Evolutionary conservation across 2,888 invertebrate genomes (phyloP), one percentile per base, ranked within the genome.

Genomic region (Brachycybe producta): DNA sequence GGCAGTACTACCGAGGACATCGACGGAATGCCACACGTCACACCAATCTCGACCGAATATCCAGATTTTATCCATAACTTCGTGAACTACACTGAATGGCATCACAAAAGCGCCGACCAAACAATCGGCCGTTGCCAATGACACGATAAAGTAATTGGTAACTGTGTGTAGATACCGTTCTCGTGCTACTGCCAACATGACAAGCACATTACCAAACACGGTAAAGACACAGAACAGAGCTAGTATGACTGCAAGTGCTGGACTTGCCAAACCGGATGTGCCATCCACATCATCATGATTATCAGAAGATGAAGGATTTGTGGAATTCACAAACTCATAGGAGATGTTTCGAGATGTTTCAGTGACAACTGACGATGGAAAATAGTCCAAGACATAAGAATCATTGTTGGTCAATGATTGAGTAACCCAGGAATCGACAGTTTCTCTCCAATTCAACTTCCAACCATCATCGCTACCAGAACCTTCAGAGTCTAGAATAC

Each of bases 141-240:
- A 95, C 8, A 94, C 92, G 55, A 97, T 90, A 67, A 97, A 90
- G 65, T 94, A 97, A 68, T 95, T 95, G 5, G 97, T 97, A 7
- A 95, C 90, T 8, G 94, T 94, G 65, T 95, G 88, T 4, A 98
- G 75, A 63, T 94, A 94, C 19, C 91, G 75, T 65, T 95, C 95
- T 19, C 90, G 75, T 28, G 85, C 78, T 7, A 97, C 95, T 0
- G 95, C 95, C 44, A 88, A 71, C 54, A 97, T 92, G 13, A 97
- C 95, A 45, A 97, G 73, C 63, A 82, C 79, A 68, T 98, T 98
- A 50, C 97, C 97, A 62, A 92, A 84, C 0, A 97, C 86, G 0
- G 95, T 95, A 7, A 87, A 82, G 52, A 92, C 72, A 1, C 91
- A 92, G 68, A 95, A 91, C 13, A 85, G 70, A 17, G 87, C 74